phyloP scores from a whole-genome alignment of 92 coral and sea anemone genomes.

The Palythoa heliodiscus region DNA sequence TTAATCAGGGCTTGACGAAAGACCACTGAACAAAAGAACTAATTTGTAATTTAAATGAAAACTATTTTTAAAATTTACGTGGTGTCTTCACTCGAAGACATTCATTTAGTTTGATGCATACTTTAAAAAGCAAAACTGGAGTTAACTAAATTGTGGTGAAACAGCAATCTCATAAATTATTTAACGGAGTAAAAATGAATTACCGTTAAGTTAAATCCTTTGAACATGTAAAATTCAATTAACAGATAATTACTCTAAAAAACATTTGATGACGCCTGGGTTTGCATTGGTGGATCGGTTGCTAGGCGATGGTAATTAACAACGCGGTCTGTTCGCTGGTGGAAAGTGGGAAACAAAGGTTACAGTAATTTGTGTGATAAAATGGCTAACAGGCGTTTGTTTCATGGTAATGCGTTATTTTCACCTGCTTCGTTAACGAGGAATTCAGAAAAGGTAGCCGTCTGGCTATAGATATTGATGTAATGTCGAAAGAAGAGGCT shows the following conservation, averaged over 20 bases:
- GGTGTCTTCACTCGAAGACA: too few relatives aligned
- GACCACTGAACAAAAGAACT: too few relatives aligned
- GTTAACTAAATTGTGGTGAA: too few relatives aligned
- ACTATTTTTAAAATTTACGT: too few relatives aligned
- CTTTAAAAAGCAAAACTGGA: too few relatives aligned
- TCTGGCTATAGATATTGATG: not conserved
- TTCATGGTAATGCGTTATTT: constrained; percentile 1
- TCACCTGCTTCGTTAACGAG: not conserved
- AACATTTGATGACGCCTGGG: not conserved
- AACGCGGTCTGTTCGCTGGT: not conserved
- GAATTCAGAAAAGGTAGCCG: constrained; percentile 1
- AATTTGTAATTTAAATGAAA: too few relatives aligned
- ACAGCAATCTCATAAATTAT: too few relatives aligned
- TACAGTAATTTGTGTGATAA: constrained; percentile 8
- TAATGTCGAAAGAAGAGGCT: constrained; percentile 38
- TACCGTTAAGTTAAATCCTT: too few relatives aligned
- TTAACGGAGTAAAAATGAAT: too few relatives aligned
- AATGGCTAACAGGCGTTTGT: not conserved
- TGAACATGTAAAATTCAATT: not conserved
- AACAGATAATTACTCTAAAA: not conserved
- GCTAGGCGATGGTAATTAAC: constrained; percentile 32
- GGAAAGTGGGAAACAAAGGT: not conserved
- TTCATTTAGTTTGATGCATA: too few relatives aligned
- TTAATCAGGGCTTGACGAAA: too few relatives aligned
- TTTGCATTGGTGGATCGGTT: not conserved